phyloP scores from a whole-genome alignment of 2,888 invertebrate genomes.

The Trimorus sp. region DNA sequence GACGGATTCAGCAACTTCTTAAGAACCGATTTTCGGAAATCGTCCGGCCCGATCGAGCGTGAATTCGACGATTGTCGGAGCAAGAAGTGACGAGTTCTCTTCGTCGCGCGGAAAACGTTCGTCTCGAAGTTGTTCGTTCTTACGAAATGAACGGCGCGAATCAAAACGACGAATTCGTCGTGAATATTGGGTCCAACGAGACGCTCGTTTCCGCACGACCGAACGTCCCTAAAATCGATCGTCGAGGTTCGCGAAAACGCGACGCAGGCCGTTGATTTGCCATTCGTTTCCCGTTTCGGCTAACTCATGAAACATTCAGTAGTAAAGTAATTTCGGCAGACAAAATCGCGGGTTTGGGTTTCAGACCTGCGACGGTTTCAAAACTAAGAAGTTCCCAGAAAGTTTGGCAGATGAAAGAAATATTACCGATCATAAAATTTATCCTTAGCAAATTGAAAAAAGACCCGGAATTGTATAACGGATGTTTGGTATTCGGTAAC shows the following conservation, averaged over 20 bases:
- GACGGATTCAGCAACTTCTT: background rate
- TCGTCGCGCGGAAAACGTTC: background rate
- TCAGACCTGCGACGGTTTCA: too few relatives aligned
- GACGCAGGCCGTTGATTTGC: constrained; percentile 46
- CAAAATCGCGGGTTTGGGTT: too few relatives aligned
- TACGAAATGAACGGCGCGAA: too few relatives aligned
- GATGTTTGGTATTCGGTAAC: too few relatives aligned
- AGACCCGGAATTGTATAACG: too few relatives aligned
- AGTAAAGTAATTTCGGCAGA: constrained; percentile 30
- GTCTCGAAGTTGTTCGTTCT: too few relatives aligned
- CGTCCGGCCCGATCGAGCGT: constrained; percentile 11
- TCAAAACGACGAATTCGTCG: too few relatives aligned
- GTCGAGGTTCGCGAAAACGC: constrained; percentile 35
- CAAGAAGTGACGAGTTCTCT: background rate
- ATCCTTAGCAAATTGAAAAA: too few relatives aligned
- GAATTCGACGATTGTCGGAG: constrained; percentile 4
- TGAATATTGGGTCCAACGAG: background rate
- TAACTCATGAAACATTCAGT: constrained; percentile 58
- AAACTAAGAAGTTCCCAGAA: too few relatives aligned
- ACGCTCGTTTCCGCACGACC: constrained; percentile 31
- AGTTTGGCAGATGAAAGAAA: too few relatives aligned
- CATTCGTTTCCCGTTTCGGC: constrained; percentile 50
- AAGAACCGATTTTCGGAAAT: too few relatives aligned
- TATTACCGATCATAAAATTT: too few relatives aligned
- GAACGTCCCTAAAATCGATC: constrained; percentile 36